These are phyloP conservation scores for Crocuta crocuta DNA, from an alignment of 2,113 vertebrate genomes.

Conservation along the genomic window DNA sequence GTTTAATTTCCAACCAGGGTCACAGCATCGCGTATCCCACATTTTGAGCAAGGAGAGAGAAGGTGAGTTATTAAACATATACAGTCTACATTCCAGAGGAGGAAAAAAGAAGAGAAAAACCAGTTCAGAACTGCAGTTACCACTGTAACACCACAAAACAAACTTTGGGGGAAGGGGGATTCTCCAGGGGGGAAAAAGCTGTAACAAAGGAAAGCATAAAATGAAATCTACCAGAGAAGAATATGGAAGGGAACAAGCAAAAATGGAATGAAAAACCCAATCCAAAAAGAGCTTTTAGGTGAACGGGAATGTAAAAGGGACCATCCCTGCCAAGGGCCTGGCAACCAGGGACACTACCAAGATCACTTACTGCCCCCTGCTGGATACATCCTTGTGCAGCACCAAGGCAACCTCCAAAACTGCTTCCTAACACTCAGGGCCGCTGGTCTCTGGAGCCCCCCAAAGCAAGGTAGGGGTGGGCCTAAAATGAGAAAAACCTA, in stretches of 20 bases:
- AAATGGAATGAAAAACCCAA: constrained; percentile 58
- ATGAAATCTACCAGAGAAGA: constrained; percentile 58
- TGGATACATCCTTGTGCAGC: constrained; percentile 51
- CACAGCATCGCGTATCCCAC: constrained; percentile 81
- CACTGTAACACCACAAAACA: constrained; percentile 75
- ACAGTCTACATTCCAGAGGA: constrained; percentile 81
- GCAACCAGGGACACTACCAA: background rate
- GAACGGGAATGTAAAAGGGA: constrained; percentile 39
- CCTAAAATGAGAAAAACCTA: constrained; percentile 32
- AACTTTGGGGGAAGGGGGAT: constrained; percentile 43
- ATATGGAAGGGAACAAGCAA: background rate
- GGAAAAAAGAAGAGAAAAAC: constrained; percentile 67
- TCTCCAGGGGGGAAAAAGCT: constrained; percentile 58
- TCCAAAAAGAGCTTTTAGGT: constrained; percentile 31
- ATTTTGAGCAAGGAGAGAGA: constrained; percentile 80
- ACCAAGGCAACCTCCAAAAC: constrained; percentile 4
- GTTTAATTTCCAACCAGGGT: constrained; percentile 85
- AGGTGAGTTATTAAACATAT: constrained; percentile 77
- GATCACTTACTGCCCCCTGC: constrained; percentile 68
- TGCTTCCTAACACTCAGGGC: background rate
- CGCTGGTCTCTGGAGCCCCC: background rate
- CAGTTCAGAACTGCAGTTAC: constrained; percentile 77
- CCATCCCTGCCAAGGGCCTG: constrained; percentile 27
- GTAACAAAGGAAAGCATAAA: constrained; percentile 62
- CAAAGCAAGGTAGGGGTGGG: background rate